These are phyloP conservation scores for Epizoanthus scotinus DNA, from an alignment of 92 coral and sea anemone genomes.

Conservation along the genomic window DNA sequence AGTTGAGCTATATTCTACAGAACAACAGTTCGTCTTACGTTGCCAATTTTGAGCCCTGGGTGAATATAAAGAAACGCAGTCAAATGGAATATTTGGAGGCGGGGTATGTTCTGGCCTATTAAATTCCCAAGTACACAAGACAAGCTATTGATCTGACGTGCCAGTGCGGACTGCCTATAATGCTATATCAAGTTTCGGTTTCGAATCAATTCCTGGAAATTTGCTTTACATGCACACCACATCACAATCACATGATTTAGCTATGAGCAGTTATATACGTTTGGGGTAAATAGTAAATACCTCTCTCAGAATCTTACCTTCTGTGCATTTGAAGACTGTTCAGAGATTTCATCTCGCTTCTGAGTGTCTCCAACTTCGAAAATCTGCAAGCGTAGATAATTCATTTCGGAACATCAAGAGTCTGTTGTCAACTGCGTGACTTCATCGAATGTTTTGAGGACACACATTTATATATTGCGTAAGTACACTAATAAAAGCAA, in stretches of 20 bases:
- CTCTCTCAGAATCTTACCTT: slow-evolving; percentile 8
- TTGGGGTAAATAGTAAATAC: not conserved
- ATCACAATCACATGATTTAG: slow-evolving; percentile 18
- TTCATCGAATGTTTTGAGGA: no score
- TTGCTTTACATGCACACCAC: not conserved
- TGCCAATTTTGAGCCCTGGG: not conserved
- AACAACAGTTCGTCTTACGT: not conserved
- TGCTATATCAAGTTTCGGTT: slow-evolving; percentile 23
- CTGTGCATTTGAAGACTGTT: not conserved
- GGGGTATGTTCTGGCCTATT: not conserved
- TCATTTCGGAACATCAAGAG: slow-evolving; percentile 10
- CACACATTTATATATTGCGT: not conserved
- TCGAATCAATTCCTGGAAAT: slow-evolving; percentile 17
- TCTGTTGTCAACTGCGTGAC: no score
- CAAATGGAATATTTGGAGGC: not conserved
- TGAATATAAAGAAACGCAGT: not conserved
- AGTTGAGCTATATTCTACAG: not conserved
- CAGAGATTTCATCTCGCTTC: not conserved
- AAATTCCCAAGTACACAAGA: not conserved
- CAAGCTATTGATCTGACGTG: no score
- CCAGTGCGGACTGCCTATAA: no score
- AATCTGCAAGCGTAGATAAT: slow-evolving; percentile 30
- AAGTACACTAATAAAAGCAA: not conserved
- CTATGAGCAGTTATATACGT: not conserved
- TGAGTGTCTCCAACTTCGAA: slow-evolving; percentile 30